These are phyloP conservation scores for Phalera bucephala DNA, from an alignment of 2,888 invertebrate species.

Conservation along the genomic window DNA sequence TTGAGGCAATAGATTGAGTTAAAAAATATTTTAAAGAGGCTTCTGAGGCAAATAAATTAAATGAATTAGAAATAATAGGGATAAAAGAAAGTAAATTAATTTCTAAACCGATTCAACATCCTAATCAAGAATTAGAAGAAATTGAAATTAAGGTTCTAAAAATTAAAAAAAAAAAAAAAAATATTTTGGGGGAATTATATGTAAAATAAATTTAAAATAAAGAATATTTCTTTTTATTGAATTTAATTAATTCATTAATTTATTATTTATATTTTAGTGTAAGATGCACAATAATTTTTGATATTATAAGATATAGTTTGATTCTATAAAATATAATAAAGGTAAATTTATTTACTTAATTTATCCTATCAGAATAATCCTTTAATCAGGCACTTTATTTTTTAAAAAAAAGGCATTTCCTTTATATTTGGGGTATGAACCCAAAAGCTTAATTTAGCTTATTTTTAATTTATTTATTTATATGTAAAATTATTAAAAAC, in stretches of 20 bases:
- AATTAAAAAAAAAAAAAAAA: conserved; percentile 77
- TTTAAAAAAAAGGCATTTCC: conserved; percentile 68
- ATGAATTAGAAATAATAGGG: conserved; percentile 76
- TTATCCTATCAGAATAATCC: conserved; percentile 75
- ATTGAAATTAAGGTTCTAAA: conserved; percentile 69
- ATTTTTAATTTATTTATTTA: conserved; percentile 52
- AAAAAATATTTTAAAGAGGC: conserved; percentile 85
- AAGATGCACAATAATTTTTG: conserved; percentile 85
- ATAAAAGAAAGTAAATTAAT: conserved; percentile 85
- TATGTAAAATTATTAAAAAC: conserved; percentile 36
- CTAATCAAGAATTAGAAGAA: conserved; percentile 64
- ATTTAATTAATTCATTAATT: conserved; percentile 37
- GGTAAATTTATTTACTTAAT: conserved; percentile 61
- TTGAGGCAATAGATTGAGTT: conserved; percentile 82
- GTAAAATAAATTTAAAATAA: conserved; percentile 79
- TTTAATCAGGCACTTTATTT: conserved; percentile 74
- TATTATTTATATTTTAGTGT: conserved; percentile 81
- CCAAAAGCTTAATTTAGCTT: conserved; percentile 84
- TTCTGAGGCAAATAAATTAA: conserved; percentile 77
- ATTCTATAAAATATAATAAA: conserved; percentile 86
- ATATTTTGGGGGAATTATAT: conserved; percentile 77
- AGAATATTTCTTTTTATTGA: conserved; percentile 69
- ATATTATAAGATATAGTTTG: conserved; percentile 83
- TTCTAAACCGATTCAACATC: conserved; percentile 85
- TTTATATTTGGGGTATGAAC: conserved; percentile 85